phyloP scores from a whole-genome alignment of 1,140 invertebrate species.

The Vanessa tameamea region DNA sequence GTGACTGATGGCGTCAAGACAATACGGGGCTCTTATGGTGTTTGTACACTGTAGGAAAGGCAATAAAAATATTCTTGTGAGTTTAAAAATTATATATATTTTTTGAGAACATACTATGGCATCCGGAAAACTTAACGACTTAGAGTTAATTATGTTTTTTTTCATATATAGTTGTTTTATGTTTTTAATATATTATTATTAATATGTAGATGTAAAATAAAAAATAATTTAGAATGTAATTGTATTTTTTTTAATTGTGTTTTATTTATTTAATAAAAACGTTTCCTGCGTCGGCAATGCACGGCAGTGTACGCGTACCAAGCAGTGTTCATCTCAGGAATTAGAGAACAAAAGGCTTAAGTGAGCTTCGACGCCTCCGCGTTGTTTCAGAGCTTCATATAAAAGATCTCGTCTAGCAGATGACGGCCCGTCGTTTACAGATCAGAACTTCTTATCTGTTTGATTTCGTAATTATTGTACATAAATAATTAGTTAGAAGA shows the following conservation, averaged over 20 bases:
- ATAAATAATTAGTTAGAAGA: conserved; percentile 5
- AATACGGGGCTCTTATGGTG: conserved; percentile 64
- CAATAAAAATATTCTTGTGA: not conserved
- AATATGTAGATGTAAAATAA: not conserved
- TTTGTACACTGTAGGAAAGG: conserved; percentile 50
- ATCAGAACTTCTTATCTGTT: conserved; percentile 48
- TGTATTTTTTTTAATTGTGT: not conserved
- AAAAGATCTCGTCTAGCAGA: conserved; percentile 50
- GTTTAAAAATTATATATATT: too few species aligned
- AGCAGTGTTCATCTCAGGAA: conserved; percentile 63
- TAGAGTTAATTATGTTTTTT: too few species aligned
- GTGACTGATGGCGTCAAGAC: conserved; percentile 74
- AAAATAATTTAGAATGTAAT: too few species aligned
- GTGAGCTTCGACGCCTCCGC: conserved; percentile 62
- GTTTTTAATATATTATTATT: too few species aligned
- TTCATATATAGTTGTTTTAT: too few species aligned
- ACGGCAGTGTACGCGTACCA: conserved; percentile 40
- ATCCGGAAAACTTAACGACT: too few species aligned
- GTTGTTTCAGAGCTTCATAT: conserved; percentile 54
- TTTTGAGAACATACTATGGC: too few species aligned
- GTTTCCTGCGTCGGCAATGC: not conserved
- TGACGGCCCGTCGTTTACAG: conserved; percentile 54
- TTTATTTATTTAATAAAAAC: not conserved
- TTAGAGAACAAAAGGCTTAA: conserved; percentile 75
- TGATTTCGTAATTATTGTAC: conserved; percentile 2